phyloP scores from a whole-genome alignment of 2,113 vertebrate species.

The Phoenicopterus ruber region DNA sequence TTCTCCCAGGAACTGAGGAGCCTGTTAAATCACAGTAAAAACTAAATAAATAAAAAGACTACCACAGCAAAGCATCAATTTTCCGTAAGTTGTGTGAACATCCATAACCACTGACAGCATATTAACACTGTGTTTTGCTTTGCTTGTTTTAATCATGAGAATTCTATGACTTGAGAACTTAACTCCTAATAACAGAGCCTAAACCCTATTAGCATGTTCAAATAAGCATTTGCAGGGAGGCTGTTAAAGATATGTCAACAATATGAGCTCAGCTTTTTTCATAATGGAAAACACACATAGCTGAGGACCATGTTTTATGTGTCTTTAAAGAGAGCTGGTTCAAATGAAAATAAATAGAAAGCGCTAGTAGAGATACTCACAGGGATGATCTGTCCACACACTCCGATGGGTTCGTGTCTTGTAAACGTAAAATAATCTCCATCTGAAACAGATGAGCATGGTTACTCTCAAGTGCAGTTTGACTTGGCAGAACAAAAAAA shows the following conservation, averaged over 20 bases:
- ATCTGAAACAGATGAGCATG: constrained; percentile 82
- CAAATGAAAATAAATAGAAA: constrained; percentile 77
- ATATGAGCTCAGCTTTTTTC: constrained; percentile 67
- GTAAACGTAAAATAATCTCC: constrained; percentile 98
- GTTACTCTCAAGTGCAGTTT: constrained; percentile 61
- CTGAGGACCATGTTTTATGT: constrained; percentile 68
- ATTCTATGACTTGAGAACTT: constrained; percentile 72
- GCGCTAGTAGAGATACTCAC: constrained; percentile 82
- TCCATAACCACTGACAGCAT: constrained; percentile 65
- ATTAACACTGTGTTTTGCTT: constrained; percentile 71
- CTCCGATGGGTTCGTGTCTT: constrained; percentile 95
- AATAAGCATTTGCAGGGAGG: constrained; percentile 83
- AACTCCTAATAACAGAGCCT: constrained; percentile 71
- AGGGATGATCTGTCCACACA: constrained; percentile 99
- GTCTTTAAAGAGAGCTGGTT: constrained; percentile 69
- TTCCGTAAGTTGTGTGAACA: constrained; percentile 68
- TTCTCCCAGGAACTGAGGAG: constrained; percentile 60
- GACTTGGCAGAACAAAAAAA: constrained; percentile 43
- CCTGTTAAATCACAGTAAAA: constrained; percentile 70
- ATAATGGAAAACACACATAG: constrained; percentile 76
- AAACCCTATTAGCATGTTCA: constrained; percentile 78
- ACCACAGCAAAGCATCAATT: constrained; percentile 69
- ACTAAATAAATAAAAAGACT: constrained; percentile 73
- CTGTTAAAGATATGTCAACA: constrained; percentile 80
- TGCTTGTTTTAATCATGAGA: constrained; percentile 76